A percentile compares a stretch with the other conserved stretches of the same genome.
Conservation (phyloP, 2,888 invertebrate genomes). For the Nycteola revayana region DNA sequence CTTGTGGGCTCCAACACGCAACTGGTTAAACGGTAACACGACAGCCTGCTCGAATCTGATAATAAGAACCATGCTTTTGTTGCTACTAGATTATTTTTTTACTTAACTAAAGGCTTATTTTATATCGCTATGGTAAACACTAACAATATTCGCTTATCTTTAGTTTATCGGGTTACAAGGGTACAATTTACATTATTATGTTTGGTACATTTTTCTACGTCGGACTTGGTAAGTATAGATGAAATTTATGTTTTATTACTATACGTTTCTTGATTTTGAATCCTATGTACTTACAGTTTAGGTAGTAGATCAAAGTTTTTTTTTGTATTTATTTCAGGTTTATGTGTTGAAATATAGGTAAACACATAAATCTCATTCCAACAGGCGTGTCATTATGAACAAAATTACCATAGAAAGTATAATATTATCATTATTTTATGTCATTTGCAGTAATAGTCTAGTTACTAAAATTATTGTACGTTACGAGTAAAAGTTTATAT, state of each 20-base stretch:
- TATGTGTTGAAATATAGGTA: no score
- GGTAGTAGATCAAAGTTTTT: no score
- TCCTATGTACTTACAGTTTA: no score
- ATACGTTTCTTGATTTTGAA: no score
- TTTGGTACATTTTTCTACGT: no score
- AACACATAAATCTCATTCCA: no score
- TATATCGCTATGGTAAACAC: conserved; percentile 28
- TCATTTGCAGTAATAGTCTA: neutral
- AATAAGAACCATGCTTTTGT: conserved; percentile 42
- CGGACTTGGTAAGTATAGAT: no score
- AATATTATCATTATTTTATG: no score
- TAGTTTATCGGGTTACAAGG: conserved; percentile 20
- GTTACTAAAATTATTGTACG: neutral
- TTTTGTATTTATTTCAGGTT: no score
- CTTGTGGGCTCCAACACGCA: conserved; percentile 57
- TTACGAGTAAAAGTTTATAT: neutral
- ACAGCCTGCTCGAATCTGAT: conserved; percentile 61
- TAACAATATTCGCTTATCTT: conserved; percentile 25
- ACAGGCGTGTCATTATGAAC: no score
- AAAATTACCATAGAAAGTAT: no score
- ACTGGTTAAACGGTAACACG: conserved; percentile 62
- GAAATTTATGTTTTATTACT: no score
- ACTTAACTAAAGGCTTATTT: conserved; percentile 34
- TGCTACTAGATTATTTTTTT: conserved; percentile 44
- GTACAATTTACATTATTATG: neutral